Conservation (phyloP, 2,113 vertebrate species). For the Felis chaus region DNA sequence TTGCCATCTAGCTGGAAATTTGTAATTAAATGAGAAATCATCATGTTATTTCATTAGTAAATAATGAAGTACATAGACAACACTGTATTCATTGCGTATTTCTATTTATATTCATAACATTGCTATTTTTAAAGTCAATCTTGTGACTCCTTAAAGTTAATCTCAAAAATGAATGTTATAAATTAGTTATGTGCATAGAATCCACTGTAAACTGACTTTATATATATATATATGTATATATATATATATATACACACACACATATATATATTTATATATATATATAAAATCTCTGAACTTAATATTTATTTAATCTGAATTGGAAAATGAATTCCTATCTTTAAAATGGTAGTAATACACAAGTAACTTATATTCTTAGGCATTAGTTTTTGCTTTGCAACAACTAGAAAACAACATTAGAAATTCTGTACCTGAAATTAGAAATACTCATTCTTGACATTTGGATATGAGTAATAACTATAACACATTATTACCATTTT, state of each 20-base stretch:
- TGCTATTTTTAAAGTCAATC: background rate
- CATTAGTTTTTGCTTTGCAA: background rate
- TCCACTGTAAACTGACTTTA: background rate
- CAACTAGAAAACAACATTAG: background rate
- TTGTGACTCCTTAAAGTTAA: conserved; percentile 8
- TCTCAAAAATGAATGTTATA: background rate
- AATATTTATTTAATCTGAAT: background rate
- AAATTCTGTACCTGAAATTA: background rate
- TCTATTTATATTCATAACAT: conserved; percentile 1
- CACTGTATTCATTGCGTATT: background rate
- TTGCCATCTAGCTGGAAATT: background rate
- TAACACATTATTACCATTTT: background rate
- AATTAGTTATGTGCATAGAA: background rate
- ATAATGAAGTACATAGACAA: background rate
- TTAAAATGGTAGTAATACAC: background rate
- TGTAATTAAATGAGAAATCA: conserved; percentile 40
- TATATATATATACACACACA: accelerated
- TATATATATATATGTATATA: background rate
- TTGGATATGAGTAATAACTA: background rate
- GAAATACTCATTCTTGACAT: background rate
- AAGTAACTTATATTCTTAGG: background rate
- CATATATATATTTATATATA: no score
- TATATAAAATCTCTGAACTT: no score
- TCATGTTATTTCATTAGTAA: conserved; percentile 11
- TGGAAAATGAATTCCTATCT: background rate